A percentile compares a stretch with the other conserved stretches of the same genome.
Conservation (phyloP, 2,113 vertebrate genomes). For the Ahaetulla prasina region DNA sequence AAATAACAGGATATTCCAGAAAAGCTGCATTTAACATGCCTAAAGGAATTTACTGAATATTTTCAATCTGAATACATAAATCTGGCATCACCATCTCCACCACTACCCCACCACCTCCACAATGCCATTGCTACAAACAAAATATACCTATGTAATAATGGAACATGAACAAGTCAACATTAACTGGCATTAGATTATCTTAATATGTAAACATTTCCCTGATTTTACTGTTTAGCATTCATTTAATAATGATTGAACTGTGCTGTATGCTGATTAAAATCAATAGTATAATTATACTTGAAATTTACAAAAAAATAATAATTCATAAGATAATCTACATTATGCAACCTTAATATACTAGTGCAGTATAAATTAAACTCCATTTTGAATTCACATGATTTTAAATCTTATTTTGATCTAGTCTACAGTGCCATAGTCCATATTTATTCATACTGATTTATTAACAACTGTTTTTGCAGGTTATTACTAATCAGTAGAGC, state of each 20-base stretch:
- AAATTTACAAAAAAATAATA: background rate
- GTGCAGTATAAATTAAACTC: background rate
- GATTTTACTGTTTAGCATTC: background rate
- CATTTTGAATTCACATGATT: background rate
- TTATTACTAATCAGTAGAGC: too few relatives aligned
- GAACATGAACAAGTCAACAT: constrained; percentile 15
- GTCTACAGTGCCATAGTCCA: too few relatives aligned
- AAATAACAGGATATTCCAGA: background rate
- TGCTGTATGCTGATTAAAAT: background rate
- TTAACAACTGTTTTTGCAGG: too few relatives aligned
- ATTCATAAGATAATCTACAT: background rate
- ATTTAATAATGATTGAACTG: background rate
- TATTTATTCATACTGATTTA: too few relatives aligned
- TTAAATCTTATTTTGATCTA: background rate
- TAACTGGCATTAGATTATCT: background rate
- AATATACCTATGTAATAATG: constrained; percentile 4
- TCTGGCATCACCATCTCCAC: background rate
- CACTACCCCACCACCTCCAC: background rate
- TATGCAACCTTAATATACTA: background rate
- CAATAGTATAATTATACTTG: background rate
- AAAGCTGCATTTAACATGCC: background rate
- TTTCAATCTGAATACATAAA: constrained; percentile 18
- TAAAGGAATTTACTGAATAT: background rate
- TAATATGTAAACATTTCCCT: background rate
- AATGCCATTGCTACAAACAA: background rate